phyloP scores from a whole-genome alignment of 2,113 vertebrate species.

The Synodontis membranacea region DNA sequence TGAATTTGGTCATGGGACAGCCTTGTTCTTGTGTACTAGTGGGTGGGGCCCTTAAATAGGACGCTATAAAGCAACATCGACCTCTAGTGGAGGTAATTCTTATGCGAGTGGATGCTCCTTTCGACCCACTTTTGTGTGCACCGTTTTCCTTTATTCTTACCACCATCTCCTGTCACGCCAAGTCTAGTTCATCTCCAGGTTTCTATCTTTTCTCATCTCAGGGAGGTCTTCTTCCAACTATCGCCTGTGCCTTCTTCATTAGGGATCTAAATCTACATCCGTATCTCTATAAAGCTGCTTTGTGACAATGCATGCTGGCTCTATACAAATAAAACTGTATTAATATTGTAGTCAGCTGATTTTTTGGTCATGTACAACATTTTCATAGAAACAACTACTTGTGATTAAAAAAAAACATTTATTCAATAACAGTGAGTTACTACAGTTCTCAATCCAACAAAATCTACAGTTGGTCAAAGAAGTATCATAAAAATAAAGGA shows the following conservation, averaged over 20 bases:
- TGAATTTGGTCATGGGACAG: not conserved
- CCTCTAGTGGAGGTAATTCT: conserved; percentile 37
- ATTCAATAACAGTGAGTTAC: conserved; percentile 71
- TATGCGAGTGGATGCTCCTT: not conserved
- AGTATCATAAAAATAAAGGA: conserved; percentile 65
- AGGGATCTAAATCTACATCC: not conserved
- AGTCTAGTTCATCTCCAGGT: not conserved
- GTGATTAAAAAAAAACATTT: conserved; percentile 66
- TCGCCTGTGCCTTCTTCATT: not conserved
- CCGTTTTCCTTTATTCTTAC: not conserved
- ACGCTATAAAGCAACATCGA: conserved; percentile 17
- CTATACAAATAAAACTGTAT: too few relatives aligned
- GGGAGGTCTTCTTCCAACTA: not conserved
- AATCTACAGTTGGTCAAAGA: conserved; percentile 66
- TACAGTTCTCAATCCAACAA: conserved; percentile 67
- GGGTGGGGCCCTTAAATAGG: not conserved
- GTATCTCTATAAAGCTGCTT: not conserved
- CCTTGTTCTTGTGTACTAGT: not conserved
- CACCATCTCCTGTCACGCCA: not conserved
- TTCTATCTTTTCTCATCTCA: too few relatives aligned
- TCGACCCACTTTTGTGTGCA: not conserved
- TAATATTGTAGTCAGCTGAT: not conserved
- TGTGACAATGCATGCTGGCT: not conserved
- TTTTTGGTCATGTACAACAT: not conserved
- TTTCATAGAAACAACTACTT: not conserved